Conservation (phyloP, 1,140 invertebrate genomes). For the Cyclargus thomasi region DNA sequence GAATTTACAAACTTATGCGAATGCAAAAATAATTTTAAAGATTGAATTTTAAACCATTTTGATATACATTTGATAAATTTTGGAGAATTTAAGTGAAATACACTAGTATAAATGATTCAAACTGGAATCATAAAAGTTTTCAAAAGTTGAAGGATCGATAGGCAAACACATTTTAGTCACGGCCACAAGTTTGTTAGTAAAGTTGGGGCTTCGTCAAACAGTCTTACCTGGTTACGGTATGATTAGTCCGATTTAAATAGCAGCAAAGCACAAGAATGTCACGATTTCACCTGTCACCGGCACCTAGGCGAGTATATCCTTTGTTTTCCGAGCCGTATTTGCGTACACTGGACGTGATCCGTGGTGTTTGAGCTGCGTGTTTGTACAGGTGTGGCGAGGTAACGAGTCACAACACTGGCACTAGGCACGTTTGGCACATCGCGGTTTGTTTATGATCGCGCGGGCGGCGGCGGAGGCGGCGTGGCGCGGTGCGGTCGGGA, state of each 20-base stretch:
- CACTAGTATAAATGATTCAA: not conserved
- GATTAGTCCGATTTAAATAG: constrained; percentile 31
- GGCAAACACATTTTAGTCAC: not conserved
- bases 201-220: constrained; percentile 12
- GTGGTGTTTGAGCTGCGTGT: constrained; percentile 31
- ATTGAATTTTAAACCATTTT: not conserved
- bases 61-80: not conserved
- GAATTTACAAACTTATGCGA: constrained; percentile 20
- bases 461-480: constrained; percentile 29
- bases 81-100: not conserved
- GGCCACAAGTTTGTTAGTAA: not conserved
- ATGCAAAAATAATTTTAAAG: not conserved
- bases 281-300: constrained; percentile 47
- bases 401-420: constrained; percentile 41
- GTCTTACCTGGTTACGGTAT: constrained; percentile 21
- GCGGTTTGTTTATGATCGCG: constrained; percentile 34
- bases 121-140: not conserved
- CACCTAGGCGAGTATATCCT: constrained; percentile 67
- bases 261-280: constrained; percentile 31
- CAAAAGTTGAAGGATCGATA: not conserved
- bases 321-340: constrained; percentile 60
- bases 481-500: constrained; percentile 39
- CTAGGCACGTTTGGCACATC: constrained; percentile 47
- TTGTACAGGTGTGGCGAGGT: constrained; percentile 47
- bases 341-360: constrained; percentile 51